Evolutionary conservation across 2,113 vertebrate genomes (phyloP), one percentile per base, ranked within the genome.

Genomic region (Phyllopteryx taeniolatus): DNA sequence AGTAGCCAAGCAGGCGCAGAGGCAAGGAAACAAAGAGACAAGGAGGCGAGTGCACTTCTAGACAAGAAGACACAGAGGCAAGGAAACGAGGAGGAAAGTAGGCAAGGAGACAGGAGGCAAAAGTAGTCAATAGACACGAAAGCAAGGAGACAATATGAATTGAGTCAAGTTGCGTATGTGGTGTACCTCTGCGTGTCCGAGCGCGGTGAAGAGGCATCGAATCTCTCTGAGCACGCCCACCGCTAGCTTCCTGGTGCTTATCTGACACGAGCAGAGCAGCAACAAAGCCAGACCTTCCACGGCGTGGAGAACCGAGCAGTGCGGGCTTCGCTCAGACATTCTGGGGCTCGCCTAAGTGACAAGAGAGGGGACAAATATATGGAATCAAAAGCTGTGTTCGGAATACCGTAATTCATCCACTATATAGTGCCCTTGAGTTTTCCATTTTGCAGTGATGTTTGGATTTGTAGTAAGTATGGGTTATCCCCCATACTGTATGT

Each of bases 221-320:
- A 97, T 95, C 88, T 99, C 98, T 87, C 95, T 92, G 71, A 99
- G 94, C 60, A 99, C 96, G 7, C 96, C 77, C 43, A 99, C 98
- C 0, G 97, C 97, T 65, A 99, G 90, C 79, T 98, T 98, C 75
- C 98, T 96, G 0, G 96, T 99, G 79, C 95, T 96, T 72, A 95
- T 94, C 83, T 97, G 96, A 91, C 96, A 97, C 39, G 96, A 98
- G 84, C 98, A 99, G 72, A 99, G 95, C 68, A 99, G 90, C 67
- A 99, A 94, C 67, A 99, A 91, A 0, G 96, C 97, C 74, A 99
- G 94, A 33, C 98, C 98, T 85, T 99, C 98, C 0, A 99, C 96
- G 0, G 92, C 98, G 0, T 99, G 97, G 53, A 99, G 92, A 4
- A 98, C 98, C 0, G 94, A 95, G 68, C 95, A 95, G 79, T 98